phyloP scores from a whole-genome alignment of 2,797 vertebrate species.

The Gymnoscopelus braueri region DNA sequence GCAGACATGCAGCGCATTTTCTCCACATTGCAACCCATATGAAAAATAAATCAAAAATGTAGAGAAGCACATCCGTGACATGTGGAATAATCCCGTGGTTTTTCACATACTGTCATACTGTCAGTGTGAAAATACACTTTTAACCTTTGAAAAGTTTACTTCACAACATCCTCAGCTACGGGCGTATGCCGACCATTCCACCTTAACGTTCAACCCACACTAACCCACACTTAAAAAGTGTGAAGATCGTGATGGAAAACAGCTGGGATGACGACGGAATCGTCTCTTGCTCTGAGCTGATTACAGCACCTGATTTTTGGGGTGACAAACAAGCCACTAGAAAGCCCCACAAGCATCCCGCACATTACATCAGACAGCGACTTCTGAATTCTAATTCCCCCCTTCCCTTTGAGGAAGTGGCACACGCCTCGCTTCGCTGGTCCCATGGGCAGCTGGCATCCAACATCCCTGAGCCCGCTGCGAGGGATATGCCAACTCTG shows the following conservation, averaged over 20 bases:
- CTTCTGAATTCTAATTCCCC: constrained; percentile 41
- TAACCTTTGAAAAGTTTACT: too few species aligned
- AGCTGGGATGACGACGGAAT: constrained; percentile 35
- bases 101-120: too few species aligned
- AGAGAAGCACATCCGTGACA: too few species aligned
- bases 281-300: constrained; percentile 33
- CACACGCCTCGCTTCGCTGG: constrained; percentile 48
- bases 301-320: constrained; percentile 26
- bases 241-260: constrained; percentile 29
- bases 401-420: constrained; percentile 36
- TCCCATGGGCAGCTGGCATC: constrained; percentile 47
- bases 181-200: too few species aligned
- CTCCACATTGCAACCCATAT: too few species aligned
- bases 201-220: not conserved
- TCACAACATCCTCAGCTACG: too few species aligned
- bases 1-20: constrained; percentile 1
- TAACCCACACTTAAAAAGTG: not conserved
- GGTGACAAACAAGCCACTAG: constrained; percentile 10
- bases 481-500: constrained; percentile 41
- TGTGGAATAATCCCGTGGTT: too few species aligned
- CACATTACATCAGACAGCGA: constrained; percentile 30
- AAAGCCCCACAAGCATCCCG: constrained; percentile 15
- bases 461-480: constrained; percentile 27
- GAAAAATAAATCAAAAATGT: too few species aligned
- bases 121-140: too few species aligned